Conservation (phyloP, 23 tunicate genomes). For the Aplidium turbinatum region DNA sequence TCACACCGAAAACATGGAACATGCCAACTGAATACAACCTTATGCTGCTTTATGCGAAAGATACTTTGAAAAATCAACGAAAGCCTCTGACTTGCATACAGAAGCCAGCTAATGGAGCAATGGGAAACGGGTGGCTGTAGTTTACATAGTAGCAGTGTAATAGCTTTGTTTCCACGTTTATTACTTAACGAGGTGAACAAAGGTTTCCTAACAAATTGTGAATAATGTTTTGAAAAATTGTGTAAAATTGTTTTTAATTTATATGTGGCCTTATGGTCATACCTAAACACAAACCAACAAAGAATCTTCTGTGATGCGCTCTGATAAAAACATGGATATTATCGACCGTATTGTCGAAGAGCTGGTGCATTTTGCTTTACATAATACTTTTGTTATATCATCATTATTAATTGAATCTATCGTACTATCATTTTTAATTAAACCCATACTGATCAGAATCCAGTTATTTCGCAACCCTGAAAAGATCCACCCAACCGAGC, state of each 20-base stretch:
- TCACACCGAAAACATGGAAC: constrained; percentile 75
- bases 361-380: too few relatives aligned
- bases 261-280: too few relatives aligned
- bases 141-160: background rate
- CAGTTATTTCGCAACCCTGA: constrained; percentile 69
- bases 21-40: constrained; percentile 81
- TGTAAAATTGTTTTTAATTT: too few relatives aligned
- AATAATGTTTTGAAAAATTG: too few relatives aligned
- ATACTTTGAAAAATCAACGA: constrained; percentile 43
- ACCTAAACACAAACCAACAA: too few relatives aligned
- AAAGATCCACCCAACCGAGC: constrained; percentile 56
- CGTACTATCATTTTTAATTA: too few relatives aligned
- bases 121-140: constrained; percentile 77
- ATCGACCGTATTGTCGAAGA: too few relatives aligned
- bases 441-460: constrained; percentile 36
- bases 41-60: constrained; percentile 51
- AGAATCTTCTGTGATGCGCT: too few relatives aligned
- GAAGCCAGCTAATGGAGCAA: constrained; percentile 91
- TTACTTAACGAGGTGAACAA: background rate
- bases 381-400: too few relatives aligned
- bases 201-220: background rate
- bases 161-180: background rate
- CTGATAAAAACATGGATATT: too few relatives aligned
- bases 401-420: too few relatives aligned
- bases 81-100: constrained; percentile 60